Base-by-base conservation (phyloP, 2,888 invertebrate genomes). In the Eupithecia dodoneata region DNA sequence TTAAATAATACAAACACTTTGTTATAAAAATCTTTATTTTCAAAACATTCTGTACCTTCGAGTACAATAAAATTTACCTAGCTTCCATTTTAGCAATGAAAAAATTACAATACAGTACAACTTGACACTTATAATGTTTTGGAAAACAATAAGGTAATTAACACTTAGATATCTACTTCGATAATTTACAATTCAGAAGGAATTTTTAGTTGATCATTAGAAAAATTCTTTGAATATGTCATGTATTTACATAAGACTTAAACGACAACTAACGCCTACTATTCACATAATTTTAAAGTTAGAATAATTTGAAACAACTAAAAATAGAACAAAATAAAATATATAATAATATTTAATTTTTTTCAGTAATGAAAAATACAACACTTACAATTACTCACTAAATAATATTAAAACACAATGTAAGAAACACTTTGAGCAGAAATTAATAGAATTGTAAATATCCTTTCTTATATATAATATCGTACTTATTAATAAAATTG, bases 1-100 rank as follows among this genome's bases (percentile, higher is more conserved):
- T 45, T n/a, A 4, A 71, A 73, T 15, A 71, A 73, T 76, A 47
- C 12, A 71, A 67, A 75, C 15, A 66, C 30, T 0, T 66, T 73
- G 81, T 85, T 84, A 80, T 82, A 85, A 87, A 87, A 83, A 81
- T 85, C 87, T 88, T 90, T 93, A 92, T 91, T 92, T 92, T 89
- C 86, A 91, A 93, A 93, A 93, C 91, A 91, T 91, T 88, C 83
- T 88, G 90, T 90, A 92, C 90, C 88, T 83, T 85, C 79, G 84
- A 89, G 91, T 93, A 93, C 91, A 91, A 92, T 92, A 91, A 89
- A 90, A 88, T 90, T 90, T 88, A 89, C 86, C 88, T 92, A 92
- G 88, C 88, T 81, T 89, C 81, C 86, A 84, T 88, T 88, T 83
- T 87, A 92, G 91, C 90, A 91, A 91, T 91, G 85, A 89, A 90